Evolutionary conservation across 1,140 invertebrate species (phyloP).

Genomic region (Hermetia illucens): DNA sequence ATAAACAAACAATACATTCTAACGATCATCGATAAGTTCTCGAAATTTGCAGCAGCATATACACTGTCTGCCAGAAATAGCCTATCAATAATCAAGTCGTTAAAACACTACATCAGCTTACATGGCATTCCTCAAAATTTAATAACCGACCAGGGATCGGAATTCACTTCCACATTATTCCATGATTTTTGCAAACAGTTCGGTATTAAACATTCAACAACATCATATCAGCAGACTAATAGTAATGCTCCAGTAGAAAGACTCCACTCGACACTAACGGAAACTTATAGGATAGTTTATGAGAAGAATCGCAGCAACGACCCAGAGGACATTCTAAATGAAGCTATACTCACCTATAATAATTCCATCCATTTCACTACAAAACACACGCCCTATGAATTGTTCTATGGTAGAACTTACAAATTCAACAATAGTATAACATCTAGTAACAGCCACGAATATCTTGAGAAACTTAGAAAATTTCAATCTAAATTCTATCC

Average conservation of each 20-base stretch:
- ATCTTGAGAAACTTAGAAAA: too few relatives aligned
- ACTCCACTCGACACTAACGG: conserved; percentile 14
- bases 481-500: too few relatives aligned
- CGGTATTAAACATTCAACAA: conserved; percentile 12
- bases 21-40: conserved; percentile 20
- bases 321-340: too few relatives aligned
- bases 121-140: conserved; percentile 12
- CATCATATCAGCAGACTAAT: conserved; percentile 9
- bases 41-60: conserved; percentile 17
- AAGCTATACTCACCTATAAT: too few relatives aligned
- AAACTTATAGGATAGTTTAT: conserved; percentile 12
- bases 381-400: too few relatives aligned
- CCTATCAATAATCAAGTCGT: conserved; percentile 8
- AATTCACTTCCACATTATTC: conserved; percentile 12
- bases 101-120: conserved; percentile 12
- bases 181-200: conserved; percentile 12
- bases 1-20: conserved; percentile 12
- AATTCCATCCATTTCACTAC: too few relatives aligned
- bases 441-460: too few relatives aligned
- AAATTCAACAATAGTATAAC: too few relatives aligned
- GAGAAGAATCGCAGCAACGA: too few relatives aligned
- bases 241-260: conserved; percentile 11
- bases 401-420: too few relatives aligned
- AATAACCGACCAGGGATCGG: conserved; percentile 10
- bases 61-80: conserved; percentile 8